A percentile compares a stretch with the other conserved stretches of the same genome.
Conservation (phyloP, 2,888 invertebrate species). For the Didymodactylos carnosus region DNA sequence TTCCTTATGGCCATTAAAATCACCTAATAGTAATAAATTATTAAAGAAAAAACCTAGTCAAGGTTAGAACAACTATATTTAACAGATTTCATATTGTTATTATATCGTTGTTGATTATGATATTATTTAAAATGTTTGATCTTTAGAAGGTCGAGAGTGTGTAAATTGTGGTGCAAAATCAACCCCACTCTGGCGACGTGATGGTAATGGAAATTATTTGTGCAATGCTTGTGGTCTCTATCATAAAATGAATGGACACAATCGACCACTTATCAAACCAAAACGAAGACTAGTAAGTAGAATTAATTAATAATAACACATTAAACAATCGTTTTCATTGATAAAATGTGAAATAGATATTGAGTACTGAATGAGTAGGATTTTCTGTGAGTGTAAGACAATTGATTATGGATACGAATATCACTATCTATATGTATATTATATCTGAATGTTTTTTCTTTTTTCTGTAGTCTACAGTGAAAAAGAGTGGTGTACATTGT, state of each 20-base stretch:
- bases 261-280: conserved; percentile 14
- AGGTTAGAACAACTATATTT: not conserved
- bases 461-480: conserved; percentile 9
- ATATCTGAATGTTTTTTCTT: not conserved
- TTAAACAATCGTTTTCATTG: not conserved
- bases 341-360: too few relatives aligned
- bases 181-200: conserved; percentile 15
- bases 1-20: not conserved
- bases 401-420: too few relatives aligned
- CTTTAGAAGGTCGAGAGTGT: conserved; percentile 14
- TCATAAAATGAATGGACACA: conserved; percentile 16
- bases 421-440: not conserved
- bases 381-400: too few relatives aligned
- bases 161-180: conserved; percentile 13
- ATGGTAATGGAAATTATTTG: conserved; percentile 14
- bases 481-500: conserved; percentile 14
- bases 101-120: not conserved
- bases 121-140: too few relatives aligned
- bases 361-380: too few relatives aligned
- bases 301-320: not conserved
- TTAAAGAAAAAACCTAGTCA: not conserved
- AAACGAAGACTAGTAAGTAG: conserved; percentile 5
- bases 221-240: conserved; percentile 15
- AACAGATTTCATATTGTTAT: not conserved
- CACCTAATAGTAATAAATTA: not conserved